Base-by-base conservation (phyloP, 2,888 invertebrate genomes). In the Pandemis heparana region DNA sequence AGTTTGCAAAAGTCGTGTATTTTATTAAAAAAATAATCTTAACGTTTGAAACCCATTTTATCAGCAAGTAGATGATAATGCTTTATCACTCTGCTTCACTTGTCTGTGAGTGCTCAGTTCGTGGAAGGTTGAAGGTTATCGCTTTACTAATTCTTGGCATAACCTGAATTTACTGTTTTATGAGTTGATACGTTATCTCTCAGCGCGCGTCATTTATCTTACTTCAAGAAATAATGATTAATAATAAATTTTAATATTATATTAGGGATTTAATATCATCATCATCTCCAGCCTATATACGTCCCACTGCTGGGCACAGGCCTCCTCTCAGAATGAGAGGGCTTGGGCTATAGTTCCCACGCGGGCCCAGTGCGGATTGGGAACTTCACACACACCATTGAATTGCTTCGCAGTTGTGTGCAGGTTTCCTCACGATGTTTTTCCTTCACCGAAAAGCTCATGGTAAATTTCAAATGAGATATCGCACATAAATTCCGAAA, bases 111-210 rank as follows among this genome's bases (percentile, higher is more conserved):
- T 43, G 41, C 68, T 64, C 39, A 48, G 62, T 61, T 18, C 38
- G 38, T 10, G 56, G n/a, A 23, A 56, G 73, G 65, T 74, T 39
- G 67, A 38, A 75, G 74, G 74, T 75, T 75, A 75, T 75, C 75
- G 16, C 53, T 38, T 9, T 14, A 71, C 74, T 74, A 70, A 61
- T 70, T 70, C 74, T 65, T 70, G 65, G 65, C 70, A 70, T 74
- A 74, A 70, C 70, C 74, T 74, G 74, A 74, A 74, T 74, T 43
- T 61, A 74, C 68, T 65, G 16, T 16, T 69, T 71, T 71, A 62
- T 67, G 56, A 41, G 65, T 43, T 56, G 74, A 73, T 72, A 69
- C 5, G 62, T 71, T 68, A 73, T 68, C 68, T 46, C 18, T 59
- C 46, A 53, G 53, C 51, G 53, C 51, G 46, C 51, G 71, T 71